phyloP scores from a whole-genome alignment of 2,797 vertebrate species.

The Danio aesculapii region DNA sequence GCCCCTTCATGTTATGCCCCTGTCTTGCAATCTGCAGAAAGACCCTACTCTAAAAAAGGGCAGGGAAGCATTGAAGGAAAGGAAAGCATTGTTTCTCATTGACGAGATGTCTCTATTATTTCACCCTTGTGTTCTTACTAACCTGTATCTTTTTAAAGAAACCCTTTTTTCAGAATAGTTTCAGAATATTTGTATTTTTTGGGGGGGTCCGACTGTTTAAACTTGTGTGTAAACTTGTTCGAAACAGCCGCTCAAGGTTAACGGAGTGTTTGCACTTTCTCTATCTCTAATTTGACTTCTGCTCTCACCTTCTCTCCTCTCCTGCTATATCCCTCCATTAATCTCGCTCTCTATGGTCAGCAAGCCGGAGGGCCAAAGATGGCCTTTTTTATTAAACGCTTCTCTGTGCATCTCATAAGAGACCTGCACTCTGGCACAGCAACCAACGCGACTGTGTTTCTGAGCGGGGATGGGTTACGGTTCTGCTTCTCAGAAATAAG shows the following conservation, averaged over 20 bases:
- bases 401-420: conserved; percentile 58
- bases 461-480: conserved; percentile 14
- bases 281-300: conserved; percentile 25
- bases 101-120: background rate
- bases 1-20: too few relatives aligned
- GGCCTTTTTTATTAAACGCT: conserved; percentile 63
- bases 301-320: conserved; percentile 31
- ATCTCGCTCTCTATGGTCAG: conserved; percentile 64
- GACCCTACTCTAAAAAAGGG: too few relatives aligned
- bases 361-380: conserved; percentile 59
- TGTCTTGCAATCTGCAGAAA: too few relatives aligned
- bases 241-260: conserved; percentile 36
- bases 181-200: background rate
- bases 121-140: background rate
- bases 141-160: background rate
- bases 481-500: background rate
- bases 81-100: too few relatives aligned
- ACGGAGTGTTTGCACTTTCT: conserved; percentile 34
- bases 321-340: conserved; percentile 45
- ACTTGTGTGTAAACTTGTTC: background rate
- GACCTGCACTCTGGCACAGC: conserved; percentile 23
- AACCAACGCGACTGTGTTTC: conserved; percentile 11
- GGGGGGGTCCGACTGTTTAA: too few relatives aligned
- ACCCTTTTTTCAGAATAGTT: background rate
- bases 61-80: too few relatives aligned